A percentile compares a stretch with the other conserved stretches of the same genome.
Conservation (phyloP, 53 echinoderm and acorn worm species). For the Holothuria leucospilota region DNA sequence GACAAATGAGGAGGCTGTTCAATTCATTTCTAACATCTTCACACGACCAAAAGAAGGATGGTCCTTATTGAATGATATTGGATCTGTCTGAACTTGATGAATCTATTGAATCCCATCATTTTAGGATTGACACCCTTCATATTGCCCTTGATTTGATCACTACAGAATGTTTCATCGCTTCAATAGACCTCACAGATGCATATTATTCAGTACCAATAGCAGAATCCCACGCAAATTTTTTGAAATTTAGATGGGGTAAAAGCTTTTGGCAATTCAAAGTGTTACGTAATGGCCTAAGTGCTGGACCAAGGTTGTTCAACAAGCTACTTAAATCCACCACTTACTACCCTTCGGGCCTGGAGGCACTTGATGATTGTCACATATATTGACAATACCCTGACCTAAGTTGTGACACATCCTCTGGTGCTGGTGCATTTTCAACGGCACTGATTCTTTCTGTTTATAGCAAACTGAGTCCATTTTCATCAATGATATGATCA, state of each 20-base stretch:
- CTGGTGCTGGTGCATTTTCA: no score
- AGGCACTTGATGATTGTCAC: conserved; percentile 17
- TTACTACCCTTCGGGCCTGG: background rate
- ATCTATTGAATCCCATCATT: background rate
- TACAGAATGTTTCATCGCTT: background rate
- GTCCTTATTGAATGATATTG: background rate
- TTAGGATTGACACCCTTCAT: background rate
- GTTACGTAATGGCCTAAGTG: background rate
- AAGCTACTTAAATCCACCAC: background rate
- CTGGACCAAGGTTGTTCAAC: background rate
- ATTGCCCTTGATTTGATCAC: background rate
- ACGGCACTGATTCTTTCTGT: no score
- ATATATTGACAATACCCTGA: conserved; percentile 28
- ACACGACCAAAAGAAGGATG: conserved; percentile 49
- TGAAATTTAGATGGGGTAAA: background rate
- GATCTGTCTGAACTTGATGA: conserved; percentile 15
- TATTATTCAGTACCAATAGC: no score
- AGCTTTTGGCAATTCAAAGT: conserved; percentile 6
- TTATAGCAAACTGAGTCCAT: no score
- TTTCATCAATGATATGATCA: no score
- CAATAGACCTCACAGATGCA: background rate
- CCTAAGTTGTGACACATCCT: no score
- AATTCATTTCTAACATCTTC: conserved; percentile 64
- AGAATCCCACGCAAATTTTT: background rate
- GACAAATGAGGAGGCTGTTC: conserved; percentile 30